Evolutionary conservation across 1,140 invertebrate genomes (phyloP), one percentile per base, ranked within the genome.

Genomic region (Brachionus calyciflorus): DNA sequence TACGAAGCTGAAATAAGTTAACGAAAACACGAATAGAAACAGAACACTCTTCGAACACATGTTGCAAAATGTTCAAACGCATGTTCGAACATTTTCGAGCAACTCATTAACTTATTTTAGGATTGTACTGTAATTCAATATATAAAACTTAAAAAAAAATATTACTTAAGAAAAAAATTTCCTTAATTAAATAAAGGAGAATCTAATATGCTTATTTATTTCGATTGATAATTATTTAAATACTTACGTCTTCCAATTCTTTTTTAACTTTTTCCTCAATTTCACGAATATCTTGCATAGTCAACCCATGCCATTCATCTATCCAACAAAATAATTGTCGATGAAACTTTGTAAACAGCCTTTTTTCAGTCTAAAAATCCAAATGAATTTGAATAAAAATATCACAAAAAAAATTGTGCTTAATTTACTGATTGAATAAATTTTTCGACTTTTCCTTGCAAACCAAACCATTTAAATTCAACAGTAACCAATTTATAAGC

Each of bases 401-500:
- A 44, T 14, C 10, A 24, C 19, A 44, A 44, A 65, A 49, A 49
- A 24, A 6, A n/a, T n/a, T n/a, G n/a, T n/a, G n/a, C n/a, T n/a
- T n/a, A n/a, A n/a, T n/a, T 51, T 73, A 76, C 73, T 37, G 57
- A 80, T 70, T 81, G 78, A 65, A 84, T 82, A 84, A 96, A 95
- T 82, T 89, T 91, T 88, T 99, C 96, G 80, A 98, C 91, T 83
- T 91, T 90, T 78, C 88, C 91, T 87, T 98, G 96, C 24, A 99
- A 86, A 40, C 96, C 96, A 83, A 96, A 98, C 96, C 96, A 99
- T 87, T 98, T 98, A 87, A 99, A 99, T 86, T 98, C 92, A 77
- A 92, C 91, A 57, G 93, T 94, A 68, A 99, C 96, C 77, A 99
- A 87, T 87, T 99, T 99, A 85, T 99, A 99, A 84, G 93, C 95